phyloP scores from a whole-genome alignment of 92 coral and sea anemone species.

The Pocillopora grandis region DNA sequence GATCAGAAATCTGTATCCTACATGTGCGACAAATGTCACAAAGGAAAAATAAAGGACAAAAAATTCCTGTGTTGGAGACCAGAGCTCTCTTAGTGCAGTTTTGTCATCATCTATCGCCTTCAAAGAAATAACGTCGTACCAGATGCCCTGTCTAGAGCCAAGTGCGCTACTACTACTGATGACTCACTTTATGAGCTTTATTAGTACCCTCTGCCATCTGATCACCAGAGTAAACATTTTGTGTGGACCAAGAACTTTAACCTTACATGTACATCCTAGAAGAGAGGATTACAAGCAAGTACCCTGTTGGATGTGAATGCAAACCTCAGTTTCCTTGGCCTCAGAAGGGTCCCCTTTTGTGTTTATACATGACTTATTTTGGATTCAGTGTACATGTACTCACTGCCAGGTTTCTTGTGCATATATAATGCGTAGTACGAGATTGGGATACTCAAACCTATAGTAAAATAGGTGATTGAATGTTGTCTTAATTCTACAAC shows the following conservation, averaged over 20 bases:
- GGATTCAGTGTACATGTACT: too few species aligned
- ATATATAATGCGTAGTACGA: too few species aligned
- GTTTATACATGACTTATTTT: too few species aligned
- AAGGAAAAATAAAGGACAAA: constrained; percentile 48
- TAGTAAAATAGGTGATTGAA: too few species aligned
- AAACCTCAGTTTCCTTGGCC: constrained; percentile 48
- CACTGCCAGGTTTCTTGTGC: too few species aligned
- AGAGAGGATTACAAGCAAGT: constrained; percentile 4
- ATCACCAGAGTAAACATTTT: constrained; percentile 60
- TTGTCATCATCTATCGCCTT: constrained; percentile 52
- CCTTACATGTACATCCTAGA: too few species aligned
- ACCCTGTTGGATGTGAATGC: constrained; percentile 57
- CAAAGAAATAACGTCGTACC: constrained; percentile 8
- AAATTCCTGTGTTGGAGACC: constrained; percentile 51
- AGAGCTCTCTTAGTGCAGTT: constrained; percentile 57
- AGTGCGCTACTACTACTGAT: too few species aligned
- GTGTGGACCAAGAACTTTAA: constrained; percentile 32
- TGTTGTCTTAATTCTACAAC: too few species aligned
- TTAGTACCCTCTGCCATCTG: constrained; percentile 46
- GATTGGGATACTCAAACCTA: too few species aligned
- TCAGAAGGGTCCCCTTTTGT: constrained; percentile 20
- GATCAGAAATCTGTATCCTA: constrained; percentile 49
- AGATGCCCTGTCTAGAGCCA: too few species aligned
- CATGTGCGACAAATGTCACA: constrained; percentile 51
- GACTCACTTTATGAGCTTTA: too few species aligned